These are phyloP conservation scores for Marcusenius ussheri DNA, from an alignment of 2,113 vertebrate species.

Conservation along the genomic window DNA sequence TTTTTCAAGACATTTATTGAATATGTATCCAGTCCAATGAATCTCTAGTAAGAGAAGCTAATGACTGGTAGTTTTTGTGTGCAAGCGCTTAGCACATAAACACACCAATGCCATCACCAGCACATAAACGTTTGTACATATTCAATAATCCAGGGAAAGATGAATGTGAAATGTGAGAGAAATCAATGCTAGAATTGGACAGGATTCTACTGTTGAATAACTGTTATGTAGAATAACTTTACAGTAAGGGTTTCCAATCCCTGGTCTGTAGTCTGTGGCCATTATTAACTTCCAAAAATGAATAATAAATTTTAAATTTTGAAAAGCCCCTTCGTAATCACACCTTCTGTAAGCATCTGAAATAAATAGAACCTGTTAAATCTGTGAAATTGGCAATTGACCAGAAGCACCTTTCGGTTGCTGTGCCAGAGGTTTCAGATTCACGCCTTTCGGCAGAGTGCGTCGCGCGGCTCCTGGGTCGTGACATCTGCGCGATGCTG, in stretches of 20 bases:
- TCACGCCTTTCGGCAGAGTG: neutral
- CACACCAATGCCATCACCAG: neutral
- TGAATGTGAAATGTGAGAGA: no score
- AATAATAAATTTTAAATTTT: neutral
- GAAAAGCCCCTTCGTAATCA: neutral
- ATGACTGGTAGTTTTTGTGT: neutral
- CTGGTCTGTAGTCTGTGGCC: neutral
- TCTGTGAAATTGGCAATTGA: constrained; percentile 33
- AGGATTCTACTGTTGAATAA: neutral
- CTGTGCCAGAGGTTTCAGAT: neutral
- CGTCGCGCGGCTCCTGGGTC: neutral
- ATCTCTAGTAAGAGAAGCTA: neutral
- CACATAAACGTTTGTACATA: neutral
- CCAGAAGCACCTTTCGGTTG: constrained; percentile 26
- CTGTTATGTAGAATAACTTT: neutral
- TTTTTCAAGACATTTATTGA: neutral
- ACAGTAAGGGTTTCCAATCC: neutral
- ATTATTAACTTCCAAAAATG: neutral
- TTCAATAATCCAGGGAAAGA: neutral
- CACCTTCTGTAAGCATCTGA: neutral
- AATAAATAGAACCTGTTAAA: neutral
- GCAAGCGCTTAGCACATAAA: neutral
- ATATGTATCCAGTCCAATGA: neutral
- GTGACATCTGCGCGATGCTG: neutral
- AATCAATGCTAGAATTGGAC: neutral